These are phyloP conservation scores for Corvus cornix DNA, from an alignment of 2,113 vertebrate species.

Conservation along the genomic window DNA sequence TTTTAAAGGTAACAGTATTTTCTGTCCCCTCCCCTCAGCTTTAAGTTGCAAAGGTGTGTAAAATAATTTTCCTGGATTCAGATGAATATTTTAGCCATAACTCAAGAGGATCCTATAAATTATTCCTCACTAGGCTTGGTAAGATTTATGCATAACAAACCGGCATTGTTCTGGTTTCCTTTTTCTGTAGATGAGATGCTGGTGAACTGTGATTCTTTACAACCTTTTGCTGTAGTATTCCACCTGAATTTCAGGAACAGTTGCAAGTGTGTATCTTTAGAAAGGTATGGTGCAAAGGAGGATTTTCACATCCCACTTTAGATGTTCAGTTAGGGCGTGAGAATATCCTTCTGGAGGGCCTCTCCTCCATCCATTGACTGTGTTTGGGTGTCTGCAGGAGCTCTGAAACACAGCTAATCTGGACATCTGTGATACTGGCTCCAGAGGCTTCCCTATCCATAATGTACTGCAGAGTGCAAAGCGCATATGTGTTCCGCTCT, in stretches of 20 bases:
- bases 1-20: neutral
- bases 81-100: neutral
- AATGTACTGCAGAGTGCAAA: neutral
- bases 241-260: neutral
- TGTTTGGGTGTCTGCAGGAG: neutral
- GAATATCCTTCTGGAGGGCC: neutral
- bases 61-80: neutral
- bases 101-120: neutral
- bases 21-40: neutral
- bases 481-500: rapidly evolving
- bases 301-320: neutral
- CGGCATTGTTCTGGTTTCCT: neutral
- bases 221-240: neutral
- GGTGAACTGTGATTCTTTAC: neutral
- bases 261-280: neutral
- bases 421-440: neutral
- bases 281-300: neutral
- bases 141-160: neutral
- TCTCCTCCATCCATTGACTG: neutral
- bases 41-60: neutral
- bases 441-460: neutral
- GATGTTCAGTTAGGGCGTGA: rapidly evolving
- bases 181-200: neutral
- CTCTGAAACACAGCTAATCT: neutral
- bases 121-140: neutral